These are phyloP conservation scores for Epinephelus moara DNA, from an alignment of 2,113 vertebrate genomes.

Conservation along the genomic window DNA sequence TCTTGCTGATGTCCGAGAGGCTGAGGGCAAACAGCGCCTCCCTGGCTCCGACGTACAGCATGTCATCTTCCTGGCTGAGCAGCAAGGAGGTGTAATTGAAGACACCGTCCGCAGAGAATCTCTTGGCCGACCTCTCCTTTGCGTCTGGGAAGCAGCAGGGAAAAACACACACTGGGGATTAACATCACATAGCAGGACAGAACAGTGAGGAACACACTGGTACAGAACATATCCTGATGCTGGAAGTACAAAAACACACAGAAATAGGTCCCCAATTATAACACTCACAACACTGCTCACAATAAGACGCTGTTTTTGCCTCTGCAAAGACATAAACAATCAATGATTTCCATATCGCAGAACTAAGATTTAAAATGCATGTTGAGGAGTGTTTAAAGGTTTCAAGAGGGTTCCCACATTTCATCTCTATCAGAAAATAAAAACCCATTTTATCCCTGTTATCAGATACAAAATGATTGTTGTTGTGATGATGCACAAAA, in stretches of 20 bases:
- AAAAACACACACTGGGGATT: conserved; percentile 28
- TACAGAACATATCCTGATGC: conserved; percentile 28
- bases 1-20: conserved; percentile 85
- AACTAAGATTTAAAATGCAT: not conserved
- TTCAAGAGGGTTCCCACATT: not conserved
- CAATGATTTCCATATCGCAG: not conserved
- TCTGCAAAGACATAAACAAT: not conserved
- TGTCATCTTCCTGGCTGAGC: conserved; percentile 89
- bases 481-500: not conserved
- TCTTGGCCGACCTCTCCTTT: conserved; percentile 84
- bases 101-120: conserved; percentile 86
- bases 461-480: not conserved
- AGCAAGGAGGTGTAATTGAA: conserved; percentile 93
- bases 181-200: conserved; percentile 28
- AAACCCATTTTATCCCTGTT: not conserved
- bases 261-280: not conserved
- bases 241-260: conserved; percentile 8
- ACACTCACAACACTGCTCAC: not conserved
- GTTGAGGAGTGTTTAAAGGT: not conserved
- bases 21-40: conserved; percentile 91
- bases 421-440: not conserved
- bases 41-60: conserved; percentile 91
- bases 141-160: conserved; percentile 74
- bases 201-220: conserved; percentile 23
- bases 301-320: not conserved